A percentile compares a stretch with the other conserved stretches of the same genome.
phyloP scores from a whole-genome alignment of 2,888 invertebrate species.

The Aporophyla nigra region DNA sequence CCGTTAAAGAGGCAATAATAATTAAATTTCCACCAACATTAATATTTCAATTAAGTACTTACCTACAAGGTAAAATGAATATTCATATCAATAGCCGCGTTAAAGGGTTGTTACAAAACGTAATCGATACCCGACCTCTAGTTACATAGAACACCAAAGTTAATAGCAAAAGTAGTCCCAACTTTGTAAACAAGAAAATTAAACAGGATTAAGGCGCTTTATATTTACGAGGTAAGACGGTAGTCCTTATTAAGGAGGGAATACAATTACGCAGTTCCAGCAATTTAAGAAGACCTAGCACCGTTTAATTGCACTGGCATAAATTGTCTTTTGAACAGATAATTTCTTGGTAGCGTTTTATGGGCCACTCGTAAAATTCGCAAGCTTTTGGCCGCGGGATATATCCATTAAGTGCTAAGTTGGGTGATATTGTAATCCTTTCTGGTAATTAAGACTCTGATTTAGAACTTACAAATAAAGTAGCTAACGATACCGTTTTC shows the following conservation, averaged over 20 bases:
- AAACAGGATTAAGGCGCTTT: conserved; percentile 82
- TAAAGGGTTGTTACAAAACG: conserved; percentile 17
- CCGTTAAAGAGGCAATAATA: conserved; percentile 23
- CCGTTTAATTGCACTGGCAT: conserved; percentile 85
- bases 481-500: conserved; percentile 22
- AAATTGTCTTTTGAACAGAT: conserved; percentile 85
- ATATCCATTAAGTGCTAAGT: conserved; percentile 65
- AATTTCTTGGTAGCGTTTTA: conserved; percentile 81
- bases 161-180: conserved; percentile 62
- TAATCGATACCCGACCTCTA: conserved; percentile 46
- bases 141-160: conserved; percentile 47
- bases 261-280: conserved; percentile 87
- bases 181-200: conserved; percentile 83
- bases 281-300: conserved; percentile 85
- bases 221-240: conserved; percentile 85
- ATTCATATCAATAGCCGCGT: conserved; percentile 42
- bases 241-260: conserved; percentile 83
- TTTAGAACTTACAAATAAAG: conserved; percentile 47
- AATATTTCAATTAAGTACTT: conserved; percentile 40
- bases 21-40: conserved; percentile 28
- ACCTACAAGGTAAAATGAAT: conserved; percentile 39
- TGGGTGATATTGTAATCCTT: conserved; percentile 60
- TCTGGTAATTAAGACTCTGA: conserved; percentile 61
- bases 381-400: conserved; percentile 71
- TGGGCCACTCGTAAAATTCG: conserved; percentile 78